Conservation (phyloP, 35 echinoderm and acorn worm genomes). For the Patiria miniata region DNA sequence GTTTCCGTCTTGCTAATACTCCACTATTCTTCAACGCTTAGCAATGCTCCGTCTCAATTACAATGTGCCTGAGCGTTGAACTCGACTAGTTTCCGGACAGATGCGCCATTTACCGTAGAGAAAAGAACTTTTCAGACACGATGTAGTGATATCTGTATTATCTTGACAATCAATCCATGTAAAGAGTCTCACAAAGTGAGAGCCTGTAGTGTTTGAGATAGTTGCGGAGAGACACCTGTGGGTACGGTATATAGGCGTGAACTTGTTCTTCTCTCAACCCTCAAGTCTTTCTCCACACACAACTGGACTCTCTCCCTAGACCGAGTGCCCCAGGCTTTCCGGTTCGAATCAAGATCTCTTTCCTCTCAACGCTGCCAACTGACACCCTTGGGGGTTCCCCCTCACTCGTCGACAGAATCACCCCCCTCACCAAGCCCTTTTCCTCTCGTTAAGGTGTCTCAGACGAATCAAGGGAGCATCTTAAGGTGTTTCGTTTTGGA, state of each 20-base stretch:
- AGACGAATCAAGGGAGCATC: constrained; percentile 27
- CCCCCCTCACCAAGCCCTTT: constrained; percentile 27
- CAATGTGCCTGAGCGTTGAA: too few relatives aligned
- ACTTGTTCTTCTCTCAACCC: background rate
- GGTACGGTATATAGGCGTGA: background rate
- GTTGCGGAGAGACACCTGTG: too few relatives aligned
- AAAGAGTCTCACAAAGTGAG: too few relatives aligned
- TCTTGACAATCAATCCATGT: too few relatives aligned
- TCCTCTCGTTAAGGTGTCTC: constrained; percentile 27
- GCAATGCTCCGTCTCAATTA: too few relatives aligned
- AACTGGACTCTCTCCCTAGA: background rate
- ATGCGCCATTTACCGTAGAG: too few relatives aligned
- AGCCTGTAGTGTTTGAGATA: too few relatives aligned
- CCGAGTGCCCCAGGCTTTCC: constrained; percentile 2
- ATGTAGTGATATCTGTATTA: too few relatives aligned
- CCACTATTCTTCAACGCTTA: too few relatives aligned
- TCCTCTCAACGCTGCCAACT: constrained; percentile 4
- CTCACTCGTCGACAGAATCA: constrained; percentile 16
- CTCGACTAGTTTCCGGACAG: too few relatives aligned
- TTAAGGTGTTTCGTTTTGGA: background rate
- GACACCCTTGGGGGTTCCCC: background rate
- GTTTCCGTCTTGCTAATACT: too few relatives aligned
- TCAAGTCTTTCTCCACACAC: background rate
- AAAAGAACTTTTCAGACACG: too few relatives aligned
- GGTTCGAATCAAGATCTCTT: constrained; percentile 24